phyloP scores from a whole-genome alignment of 2,797 vertebrate species.

The Furcifer pardalis region DNA sequence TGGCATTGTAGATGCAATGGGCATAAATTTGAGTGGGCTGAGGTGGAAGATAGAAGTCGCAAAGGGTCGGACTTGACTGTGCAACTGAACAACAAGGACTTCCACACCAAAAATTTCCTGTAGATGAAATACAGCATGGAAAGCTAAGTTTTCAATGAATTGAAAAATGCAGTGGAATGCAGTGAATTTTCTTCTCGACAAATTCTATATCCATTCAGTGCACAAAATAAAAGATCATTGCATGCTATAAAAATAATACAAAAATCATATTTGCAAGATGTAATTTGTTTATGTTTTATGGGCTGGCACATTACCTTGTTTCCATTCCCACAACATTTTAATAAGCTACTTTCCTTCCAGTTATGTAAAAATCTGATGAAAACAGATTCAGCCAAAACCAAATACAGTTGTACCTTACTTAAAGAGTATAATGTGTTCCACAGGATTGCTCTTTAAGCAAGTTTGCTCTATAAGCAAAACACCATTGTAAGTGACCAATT shows the following conservation, averaged over 20 bases:
- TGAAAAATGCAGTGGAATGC: slow-evolving; percentile 28
- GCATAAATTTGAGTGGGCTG: too few relatives aligned
- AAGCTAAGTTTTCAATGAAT: slow-evolving; percentile 5
- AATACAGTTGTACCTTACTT: too few relatives aligned
- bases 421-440: too few relatives aligned
- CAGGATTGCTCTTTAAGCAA: too few relatives aligned
- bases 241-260: slow-evolving; percentile 32
- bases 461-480: too few relatives aligned
- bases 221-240: slow-evolving; percentile 4
- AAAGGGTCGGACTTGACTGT: too few relatives aligned
- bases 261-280: background rate
- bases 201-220: slow-evolving; percentile 19
- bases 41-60: too few relatives aligned
- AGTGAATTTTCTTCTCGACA: background rate
- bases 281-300: slow-evolving; percentile 5
- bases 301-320: fast-evolving
- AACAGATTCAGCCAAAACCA: slow-evolving; percentile 8
- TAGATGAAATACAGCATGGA: background rate
- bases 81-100: too few relatives aligned
- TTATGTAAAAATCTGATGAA: slow-evolving; percentile 10
- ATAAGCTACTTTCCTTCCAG: background rate
- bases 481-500: too few relatives aligned
- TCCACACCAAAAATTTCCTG: slow-evolving; percentile 13
- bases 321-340: background rate
- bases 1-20: too few relatives aligned